Conservation (phyloP, 2,113 vertebrate species). For the Eulacestoma nigropectus region DNA sequence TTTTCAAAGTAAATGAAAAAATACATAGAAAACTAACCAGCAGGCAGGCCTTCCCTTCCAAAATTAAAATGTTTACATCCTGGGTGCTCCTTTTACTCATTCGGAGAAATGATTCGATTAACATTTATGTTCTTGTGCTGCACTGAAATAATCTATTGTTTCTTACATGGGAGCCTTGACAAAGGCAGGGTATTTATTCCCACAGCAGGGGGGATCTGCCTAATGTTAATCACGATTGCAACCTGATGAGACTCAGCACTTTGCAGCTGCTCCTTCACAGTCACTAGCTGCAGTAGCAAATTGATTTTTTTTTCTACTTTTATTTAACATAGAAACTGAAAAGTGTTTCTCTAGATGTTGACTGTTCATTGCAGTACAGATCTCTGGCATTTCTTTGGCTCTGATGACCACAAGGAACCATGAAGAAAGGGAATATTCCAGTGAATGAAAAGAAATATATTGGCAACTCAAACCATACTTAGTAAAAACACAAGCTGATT, state of each 20-base stretch:
- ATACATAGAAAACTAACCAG: neutral
- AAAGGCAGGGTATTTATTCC: constrained; percentile 40
- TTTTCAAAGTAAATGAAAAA: neutral
- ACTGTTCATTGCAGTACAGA: neutral
- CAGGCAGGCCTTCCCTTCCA: neutral
- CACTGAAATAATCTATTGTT: constrained; percentile 33
- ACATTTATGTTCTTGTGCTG: constrained; percentile 12
- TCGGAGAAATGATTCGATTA: neutral
- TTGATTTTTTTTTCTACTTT: neutral
- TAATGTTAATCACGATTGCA: neutral
- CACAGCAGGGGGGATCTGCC: neutral
- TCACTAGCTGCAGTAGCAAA: neutral
- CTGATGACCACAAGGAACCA: neutral
- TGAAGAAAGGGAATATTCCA: neutral
- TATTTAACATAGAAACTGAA: neutral
- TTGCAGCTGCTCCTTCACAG: constrained; percentile 62
- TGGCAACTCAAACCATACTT: neutral
- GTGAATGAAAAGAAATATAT: neutral
- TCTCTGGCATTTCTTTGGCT: neutral
- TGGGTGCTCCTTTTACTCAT: neutral
- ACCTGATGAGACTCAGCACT: constrained; percentile 15
- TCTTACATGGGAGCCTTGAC: neutral
- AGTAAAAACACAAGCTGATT: neutral
- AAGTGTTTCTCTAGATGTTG: neutral
- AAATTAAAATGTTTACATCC: constrained; percentile 46